These are phyloP conservation scores for Drosophila meridiana DNA, from an alignment of 2,888 invertebrate genomes.

Conservation along the genomic window DNA sequence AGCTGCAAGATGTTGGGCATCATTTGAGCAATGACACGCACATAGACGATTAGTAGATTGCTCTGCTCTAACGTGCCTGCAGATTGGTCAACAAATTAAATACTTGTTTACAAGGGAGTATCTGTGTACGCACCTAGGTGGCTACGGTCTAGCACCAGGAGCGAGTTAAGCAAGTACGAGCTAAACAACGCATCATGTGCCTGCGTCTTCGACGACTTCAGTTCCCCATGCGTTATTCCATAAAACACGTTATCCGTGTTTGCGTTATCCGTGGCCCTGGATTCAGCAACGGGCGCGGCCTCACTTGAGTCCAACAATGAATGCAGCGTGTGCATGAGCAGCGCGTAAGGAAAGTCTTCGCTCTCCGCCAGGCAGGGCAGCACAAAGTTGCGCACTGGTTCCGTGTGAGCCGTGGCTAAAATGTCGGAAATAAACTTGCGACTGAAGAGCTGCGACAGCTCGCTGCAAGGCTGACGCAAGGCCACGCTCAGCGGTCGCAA, in stretches of 20 bases:
- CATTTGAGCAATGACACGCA: conserved; percentile 83
- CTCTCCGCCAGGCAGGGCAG: conserved; percentile 88
- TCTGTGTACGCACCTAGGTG: conserved; percentile 70
- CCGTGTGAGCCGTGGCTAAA: conserved; percentile 88
- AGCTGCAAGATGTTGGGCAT: conserved; percentile 82
- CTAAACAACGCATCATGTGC: conserved; percentile 65
- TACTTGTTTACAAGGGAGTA: background rate
- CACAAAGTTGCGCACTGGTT: conserved; percentile 89
- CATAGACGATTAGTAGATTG: conserved; percentile 76
- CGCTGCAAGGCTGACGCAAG: conserved; percentile 36
- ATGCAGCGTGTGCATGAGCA: conserved; percentile 86
- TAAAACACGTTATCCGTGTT: conserved; percentile 46
- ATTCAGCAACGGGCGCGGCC: conserved; percentile 29
- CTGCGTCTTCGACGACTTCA: conserved; percentile 13
- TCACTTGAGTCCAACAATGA: conserved; percentile 43
- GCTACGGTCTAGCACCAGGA: conserved; percentile 83
- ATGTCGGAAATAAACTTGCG: conserved; percentile 88
- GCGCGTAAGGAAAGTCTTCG: conserved; percentile 86
- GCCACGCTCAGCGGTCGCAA: conserved; percentile 90
- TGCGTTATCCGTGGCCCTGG: conserved; percentile 57
- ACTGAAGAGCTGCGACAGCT: conserved; percentile 71
- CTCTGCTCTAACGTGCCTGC: conserved; percentile 72
- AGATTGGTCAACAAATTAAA: background rate
- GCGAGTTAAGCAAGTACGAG: conserved; percentile 83
- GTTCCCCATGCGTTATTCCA: conserved; percentile 19